Conservation (phyloP, 2,888 invertebrate species). For the Paralinhomoeus sp. region DNA sequence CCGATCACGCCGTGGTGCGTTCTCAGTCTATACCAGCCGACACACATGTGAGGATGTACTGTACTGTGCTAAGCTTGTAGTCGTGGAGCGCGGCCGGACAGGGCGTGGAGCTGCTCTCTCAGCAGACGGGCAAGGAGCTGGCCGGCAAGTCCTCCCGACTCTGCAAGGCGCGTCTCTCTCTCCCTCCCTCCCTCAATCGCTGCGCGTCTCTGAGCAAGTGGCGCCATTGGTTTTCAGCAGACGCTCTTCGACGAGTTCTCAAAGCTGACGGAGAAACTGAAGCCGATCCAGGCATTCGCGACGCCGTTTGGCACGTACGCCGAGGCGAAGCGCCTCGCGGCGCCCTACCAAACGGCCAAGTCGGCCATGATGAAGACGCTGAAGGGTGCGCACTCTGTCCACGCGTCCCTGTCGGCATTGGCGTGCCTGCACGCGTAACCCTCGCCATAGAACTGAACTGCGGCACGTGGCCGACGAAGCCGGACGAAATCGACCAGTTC, state of each 20-base stretch:
- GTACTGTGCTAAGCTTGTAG: no score
- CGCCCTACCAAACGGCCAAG: neutral
- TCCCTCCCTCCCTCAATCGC: no score
- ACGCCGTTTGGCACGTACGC: neutral
- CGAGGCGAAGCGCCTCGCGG: neutral
- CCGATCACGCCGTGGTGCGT: no score
- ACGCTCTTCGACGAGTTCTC: constrained; percentile 1
- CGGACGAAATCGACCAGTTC: no score
- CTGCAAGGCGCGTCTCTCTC: neutral
- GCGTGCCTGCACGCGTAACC: no score
- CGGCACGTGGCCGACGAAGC: no score
- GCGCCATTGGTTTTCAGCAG: neutral
- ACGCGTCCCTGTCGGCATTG: no score
- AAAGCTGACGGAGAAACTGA: neutral
- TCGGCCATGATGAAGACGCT: neutral
- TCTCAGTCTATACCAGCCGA: no score
- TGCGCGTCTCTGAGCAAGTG: no score
- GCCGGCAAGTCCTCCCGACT: constrained; percentile 1
- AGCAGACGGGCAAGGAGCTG: constrained; percentile 1
- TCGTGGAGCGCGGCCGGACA: neutral
- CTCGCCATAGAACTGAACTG: no score
- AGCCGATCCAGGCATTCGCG: neutral
- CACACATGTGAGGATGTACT: no score
- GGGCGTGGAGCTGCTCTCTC: neutral
- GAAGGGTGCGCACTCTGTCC: no score